Base-by-base conservation (phyloP, 2,113 vertebrate species). In the Lepisosteus oculatus region DNA sequence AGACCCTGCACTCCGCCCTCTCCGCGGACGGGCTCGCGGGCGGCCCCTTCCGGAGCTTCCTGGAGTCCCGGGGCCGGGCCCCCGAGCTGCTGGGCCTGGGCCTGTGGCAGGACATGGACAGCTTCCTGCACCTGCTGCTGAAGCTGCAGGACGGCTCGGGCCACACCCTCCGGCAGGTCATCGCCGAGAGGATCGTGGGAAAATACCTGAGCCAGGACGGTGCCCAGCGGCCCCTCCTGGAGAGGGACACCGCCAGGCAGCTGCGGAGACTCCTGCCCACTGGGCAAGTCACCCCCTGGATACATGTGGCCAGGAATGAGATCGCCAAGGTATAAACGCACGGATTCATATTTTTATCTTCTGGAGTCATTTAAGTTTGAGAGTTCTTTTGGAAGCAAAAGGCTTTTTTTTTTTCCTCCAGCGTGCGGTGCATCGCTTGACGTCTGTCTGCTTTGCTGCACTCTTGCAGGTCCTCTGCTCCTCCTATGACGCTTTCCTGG, bases 61-160 rank as follows among this genome's bases (percentile, higher is more conserved):
- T 92, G 61, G 74, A 77, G 71, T 8, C 3, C 45, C 69, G n/a
- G 44, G 65, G 73, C 41, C 12, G 17, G 17, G 56, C 79, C 2
- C 0, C 73, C 43, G 82, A 79, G 17, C 68, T 76, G 55, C 67
- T 2, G 55, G 86, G 91, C 63, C 73, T 93, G 68, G 85, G 86
- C 15, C 79, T 91, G 43, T 90, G 90, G 85, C 84, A 89, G 0
- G 85, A 93, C 56, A 78, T 90, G 55, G 78, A 86, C 66, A 81
- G 84, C 42, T 89, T 87, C 69, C 76, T 90, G 57, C 71, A 77
- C 0, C 75, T 84, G 43, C 79, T 77, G n/a, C 72, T 85, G 72
- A 78, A 42, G 2, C 69, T 71, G 45, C 75, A 73, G 7, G 80
- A 70, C 15, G 82, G 83, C 7, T 86, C 83, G 1, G 78, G 77